Evolutionary conservation across 23 tunicate genomes (phyloP), one percentile per base, ranked within the genome.

Genomic region (Diplosoma virens): DNA sequence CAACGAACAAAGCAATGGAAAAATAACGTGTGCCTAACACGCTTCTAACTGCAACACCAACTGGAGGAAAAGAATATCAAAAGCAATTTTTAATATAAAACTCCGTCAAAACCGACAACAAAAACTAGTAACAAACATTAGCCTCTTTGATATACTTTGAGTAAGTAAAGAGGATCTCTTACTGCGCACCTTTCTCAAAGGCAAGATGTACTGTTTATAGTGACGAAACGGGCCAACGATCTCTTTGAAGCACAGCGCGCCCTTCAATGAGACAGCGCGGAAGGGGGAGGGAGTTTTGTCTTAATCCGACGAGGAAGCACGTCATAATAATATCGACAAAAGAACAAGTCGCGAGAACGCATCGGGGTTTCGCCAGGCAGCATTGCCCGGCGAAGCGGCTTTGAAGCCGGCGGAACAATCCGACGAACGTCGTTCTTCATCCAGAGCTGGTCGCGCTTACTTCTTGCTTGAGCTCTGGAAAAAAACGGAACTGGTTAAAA

Each of bases 241-340:
- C 50, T 14, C 14, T 41, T 41, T 41, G 14, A 41, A 41, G 9
- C 50, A 7, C 50, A 41, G 50, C 9, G 11, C 50, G 50, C 9
- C 50, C 11, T 41, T 41, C n/a, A 61, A 22, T 63, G 83, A 30
- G 67, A 48, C 46, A 89, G 74, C 18, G 96, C 67, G 30, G 81
- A 53, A 3, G 96, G 96, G 17, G 18, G 47, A 1, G 90, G 90
- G 11, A 82, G 63, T 3, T 37, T 67, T 55, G 72, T 79, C 46
- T 70, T 46, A 25, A 90, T 60, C 3, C 90, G 78, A 14, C 66
- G 65, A 23, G 35, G 47, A 30, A 74, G 66, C 17, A 80, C 81
- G 65, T 90, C 97, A 29, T 90, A 90, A 63, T 78, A 33, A n/a
- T 67, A 36, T 0, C 86, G 85, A 41, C 89, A 71, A 67, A 84